These are phyloP conservation scores for Mesembrinibis cayennensis DNA, from an alignment of 2,113 vertebrate genomes.

Conservation along the genomic window DNA sequence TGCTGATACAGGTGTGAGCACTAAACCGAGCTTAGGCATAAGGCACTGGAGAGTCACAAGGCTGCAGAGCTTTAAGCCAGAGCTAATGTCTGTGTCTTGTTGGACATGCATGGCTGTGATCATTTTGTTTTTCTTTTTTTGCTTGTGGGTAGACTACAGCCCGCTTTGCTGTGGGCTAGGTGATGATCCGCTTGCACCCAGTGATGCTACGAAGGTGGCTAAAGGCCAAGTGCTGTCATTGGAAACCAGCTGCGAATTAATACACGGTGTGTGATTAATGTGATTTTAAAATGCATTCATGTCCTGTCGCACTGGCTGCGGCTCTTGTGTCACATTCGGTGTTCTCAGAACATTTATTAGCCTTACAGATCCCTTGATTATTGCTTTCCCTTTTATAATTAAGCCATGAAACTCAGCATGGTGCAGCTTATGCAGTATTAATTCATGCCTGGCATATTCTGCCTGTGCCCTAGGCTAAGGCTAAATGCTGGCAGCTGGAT, in stretches of 20 bases:
- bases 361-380: conserved; percentile 60
- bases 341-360: conserved; percentile 58
- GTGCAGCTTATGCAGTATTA: conserved; percentile 15
- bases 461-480: conserved; percentile 25
- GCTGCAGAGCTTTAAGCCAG: not conserved
- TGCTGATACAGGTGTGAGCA: not conserved
- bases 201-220: not conserved
- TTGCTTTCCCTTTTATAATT: conserved; percentile 60
- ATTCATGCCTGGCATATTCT: not conserved
- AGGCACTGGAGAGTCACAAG: not conserved
- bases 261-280: not conserved
- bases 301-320: not conserved
- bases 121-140: not conserved
- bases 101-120: not conserved
- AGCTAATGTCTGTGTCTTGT: not conserved
- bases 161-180: not conserved
- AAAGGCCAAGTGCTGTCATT: not conserved
- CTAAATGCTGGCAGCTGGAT: conserved; percentile 46
- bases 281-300: conserved; percentile 7
- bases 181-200: fast-evolving
- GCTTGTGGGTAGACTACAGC: fast-evolving
- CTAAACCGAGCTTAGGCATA: fast-evolving
- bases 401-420: conserved; percentile 49
- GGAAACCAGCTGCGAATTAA: conserved; percentile 22
- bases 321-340: conserved; percentile 30